Evolutionary conservation across 1,140 invertebrate genomes (phyloP), one percentile per base, ranked within the genome.

Genomic region (Pseudomyrmex dendroicus): DNA sequence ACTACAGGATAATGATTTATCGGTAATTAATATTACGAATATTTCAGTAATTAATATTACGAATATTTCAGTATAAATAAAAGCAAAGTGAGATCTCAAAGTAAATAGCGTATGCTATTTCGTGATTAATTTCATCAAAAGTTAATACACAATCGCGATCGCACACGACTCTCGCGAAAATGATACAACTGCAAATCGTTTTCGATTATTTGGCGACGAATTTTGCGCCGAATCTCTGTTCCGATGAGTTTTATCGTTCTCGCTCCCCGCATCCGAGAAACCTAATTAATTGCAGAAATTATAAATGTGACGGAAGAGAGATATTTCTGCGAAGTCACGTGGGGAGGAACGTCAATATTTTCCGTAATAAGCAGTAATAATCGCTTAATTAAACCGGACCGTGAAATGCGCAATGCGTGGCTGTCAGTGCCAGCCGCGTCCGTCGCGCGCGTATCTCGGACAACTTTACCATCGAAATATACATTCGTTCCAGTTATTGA

Each of bases 401-500:
- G 87, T 90, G 89, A 91, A 91, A 91, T 83, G 90, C 82, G 89
- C 90, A 92, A 91, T 91, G 90, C 88, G 86, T 90, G 91, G 83
- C 91, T 92, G 91, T 92, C 91, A 89, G 83, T 74, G 67, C 25
- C 91, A 92, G 86, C 90, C 89, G 91, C 80, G 89, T 86, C 82
- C 67, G 59, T 90, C 86, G 83, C 90, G 83, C 86, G 83, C 90
- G 83, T 90, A 86, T 86, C 87, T 86, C 80, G 85, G 86, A 89
- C 82, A 89, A 91, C 85, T 90, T 91, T 90, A 86, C 87, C 82
- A 86, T 90, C 85, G 84, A 87, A 89, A 89, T 85, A 89, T 89
- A 90, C 89, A 91, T 91, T 91, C 88, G 87, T 89, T 91, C 86
- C 87, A 89, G 88, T 91, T 91, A 92, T 91, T 91, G 89, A 91